phyloP scores from a whole-genome alignment of 2,888 invertebrate genomes.

The Gnatocerus cornutus region DNA sequence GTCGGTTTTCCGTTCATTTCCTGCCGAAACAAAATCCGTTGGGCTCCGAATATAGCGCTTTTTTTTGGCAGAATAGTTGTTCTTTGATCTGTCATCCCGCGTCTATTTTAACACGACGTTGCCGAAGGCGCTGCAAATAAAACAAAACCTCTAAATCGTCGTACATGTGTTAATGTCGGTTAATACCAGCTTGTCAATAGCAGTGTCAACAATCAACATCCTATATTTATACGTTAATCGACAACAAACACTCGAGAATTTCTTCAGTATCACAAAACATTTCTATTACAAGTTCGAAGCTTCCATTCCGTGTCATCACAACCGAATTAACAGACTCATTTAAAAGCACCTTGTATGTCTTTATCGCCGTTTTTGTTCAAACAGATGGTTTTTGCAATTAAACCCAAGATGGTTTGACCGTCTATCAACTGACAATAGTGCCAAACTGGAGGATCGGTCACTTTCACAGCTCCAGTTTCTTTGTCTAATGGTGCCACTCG shows the following conservation, averaged over 20 bases:
- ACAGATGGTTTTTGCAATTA: slow-evolving; percentile 1
- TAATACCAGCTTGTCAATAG: slow-evolving; percentile 3
- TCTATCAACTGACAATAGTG: slow-evolving; percentile 6
- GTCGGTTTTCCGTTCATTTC: too few species aligned
- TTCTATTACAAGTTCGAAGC: slow-evolving; percentile 8
- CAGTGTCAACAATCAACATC: not conserved
- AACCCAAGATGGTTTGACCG: slow-evolving; percentile 18
- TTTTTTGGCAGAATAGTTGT: too few species aligned
- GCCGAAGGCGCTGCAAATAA: not conserved
- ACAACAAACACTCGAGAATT: not conserved
- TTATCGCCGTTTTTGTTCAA: not conserved
- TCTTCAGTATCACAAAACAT: not conserved
- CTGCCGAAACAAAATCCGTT: too few species aligned
- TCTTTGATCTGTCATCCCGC: not conserved
- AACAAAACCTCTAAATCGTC: not conserved
- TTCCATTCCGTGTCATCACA: not conserved
- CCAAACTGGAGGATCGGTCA: slow-evolving; percentile 17
- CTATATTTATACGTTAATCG: slow-evolving; percentile 13
- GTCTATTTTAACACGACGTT: too few species aligned
- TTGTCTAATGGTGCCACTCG: slow-evolving; percentile 24
- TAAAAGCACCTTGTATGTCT: not conserved
- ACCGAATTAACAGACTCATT: not conserved
- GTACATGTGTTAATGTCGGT: not conserved
- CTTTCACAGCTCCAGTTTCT: slow-evolving; percentile 23
- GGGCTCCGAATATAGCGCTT: too few species aligned